Evolutionary conservation across 2,888 invertebrate species (phyloP).

Genomic region (Zhengitettix transpicula): DNA sequence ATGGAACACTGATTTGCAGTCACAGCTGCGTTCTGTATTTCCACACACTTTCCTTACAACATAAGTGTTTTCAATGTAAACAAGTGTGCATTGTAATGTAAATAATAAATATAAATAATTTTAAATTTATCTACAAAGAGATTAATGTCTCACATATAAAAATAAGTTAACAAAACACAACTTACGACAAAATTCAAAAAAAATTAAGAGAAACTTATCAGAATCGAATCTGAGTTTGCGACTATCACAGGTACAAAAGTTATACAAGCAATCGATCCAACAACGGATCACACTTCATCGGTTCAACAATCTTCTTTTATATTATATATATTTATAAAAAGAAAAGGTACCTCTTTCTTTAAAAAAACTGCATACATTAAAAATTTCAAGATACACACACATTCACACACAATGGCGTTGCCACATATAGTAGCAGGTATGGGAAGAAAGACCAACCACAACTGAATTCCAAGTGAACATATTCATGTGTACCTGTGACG

Average conservation of each 20-base stretch:
- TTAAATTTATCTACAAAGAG: conserved; percentile 1
- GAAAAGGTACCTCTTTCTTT: no score
- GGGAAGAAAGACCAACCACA: conserved; percentile 1
- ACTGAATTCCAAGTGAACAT: neutral
- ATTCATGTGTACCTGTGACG: conserved; percentile 12
- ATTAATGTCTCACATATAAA: conserved; percentile 1
- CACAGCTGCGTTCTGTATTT: conserved; percentile 8
- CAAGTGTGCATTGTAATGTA: neutral
- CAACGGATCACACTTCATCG: neutral
- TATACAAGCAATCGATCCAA: neutral
- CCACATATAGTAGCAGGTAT: conserved; percentile 8
- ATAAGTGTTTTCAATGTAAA: neutral
- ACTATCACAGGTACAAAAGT: conserved; percentile 14
- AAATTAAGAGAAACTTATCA: neutral
- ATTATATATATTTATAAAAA: neutral
- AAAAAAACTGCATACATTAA: neutral
- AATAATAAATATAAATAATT: neutral
- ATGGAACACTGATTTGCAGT: conserved; percentile 11
- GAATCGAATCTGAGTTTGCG: conserved; percentile 5
- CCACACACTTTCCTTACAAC: conserved; percentile 1
- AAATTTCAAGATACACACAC: neutral
- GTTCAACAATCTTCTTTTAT: neutral
- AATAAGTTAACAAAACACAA: conserved; percentile 2
- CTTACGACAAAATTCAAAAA: conserved; percentile 1
- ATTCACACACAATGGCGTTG: conserved; percentile 1